Conservation (phyloP, 2,113 vertebrate species). For the Ranitomeya variabilis region DNA sequence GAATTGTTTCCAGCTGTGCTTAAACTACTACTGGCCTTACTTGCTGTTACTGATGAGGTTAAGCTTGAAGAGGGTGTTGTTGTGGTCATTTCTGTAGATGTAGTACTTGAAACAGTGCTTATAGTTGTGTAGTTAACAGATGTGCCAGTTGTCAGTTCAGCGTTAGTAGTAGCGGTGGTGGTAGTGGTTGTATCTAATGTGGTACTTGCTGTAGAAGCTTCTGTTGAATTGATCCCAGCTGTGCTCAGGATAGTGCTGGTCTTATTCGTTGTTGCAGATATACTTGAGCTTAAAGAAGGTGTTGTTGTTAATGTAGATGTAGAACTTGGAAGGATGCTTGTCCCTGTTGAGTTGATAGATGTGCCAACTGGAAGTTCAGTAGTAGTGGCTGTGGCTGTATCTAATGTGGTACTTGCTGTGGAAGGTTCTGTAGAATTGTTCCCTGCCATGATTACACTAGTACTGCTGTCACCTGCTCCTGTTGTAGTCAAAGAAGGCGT, state of each 20-base stretch:
- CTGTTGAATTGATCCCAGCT: background rate
- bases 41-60: background rate
- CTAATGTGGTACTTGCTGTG: background rate
- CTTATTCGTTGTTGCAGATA: background rate
- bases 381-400: background rate
- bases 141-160: background rate
- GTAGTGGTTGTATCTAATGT: background rate
- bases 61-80: background rate
- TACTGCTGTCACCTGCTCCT: background rate
- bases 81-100: background rate
- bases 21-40: background rate
- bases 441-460: background rate
- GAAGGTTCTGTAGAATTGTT: background rate
- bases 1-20: background rate
- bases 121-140: background rate
- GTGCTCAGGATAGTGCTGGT: background rate
- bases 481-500: background rate
- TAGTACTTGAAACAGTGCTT: background rate
- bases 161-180: background rate
- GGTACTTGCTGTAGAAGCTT: background rate
- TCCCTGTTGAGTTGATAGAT: background rate
- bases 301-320: background rate
- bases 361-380: background rate
- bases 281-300: background rate
- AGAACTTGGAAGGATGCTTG: background rate